phyloP scores from a whole-genome alignment of 1,140 invertebrate species.

The Piezodorus guildinii region DNA sequence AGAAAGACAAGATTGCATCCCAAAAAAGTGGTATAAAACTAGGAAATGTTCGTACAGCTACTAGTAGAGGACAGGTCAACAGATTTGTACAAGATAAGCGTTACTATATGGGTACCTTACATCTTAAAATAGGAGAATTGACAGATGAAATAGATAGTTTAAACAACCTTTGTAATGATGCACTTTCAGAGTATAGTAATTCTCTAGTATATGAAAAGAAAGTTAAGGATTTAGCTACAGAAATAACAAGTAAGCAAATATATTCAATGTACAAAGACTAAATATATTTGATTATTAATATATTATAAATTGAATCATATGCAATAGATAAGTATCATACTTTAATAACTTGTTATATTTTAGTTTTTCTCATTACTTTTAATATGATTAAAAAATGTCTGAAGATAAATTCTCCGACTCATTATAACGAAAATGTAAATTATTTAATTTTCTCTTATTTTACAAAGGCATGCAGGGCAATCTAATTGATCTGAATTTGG shows the following conservation, averaged over 20 bases:
- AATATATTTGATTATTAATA: too few species aligned
- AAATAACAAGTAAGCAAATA: slow-evolving; percentile 5
- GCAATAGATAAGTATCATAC: too few species aligned
- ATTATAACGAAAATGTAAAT: too few species aligned
- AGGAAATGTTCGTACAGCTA: neutral
- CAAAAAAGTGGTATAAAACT: neutral
- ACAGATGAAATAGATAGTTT: slow-evolving; percentile 10
- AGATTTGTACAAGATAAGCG: slow-evolving; percentile 2
- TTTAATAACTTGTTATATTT: too few species aligned
- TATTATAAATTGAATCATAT: too few species aligned
- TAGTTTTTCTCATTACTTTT: too few species aligned
- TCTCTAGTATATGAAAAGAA: slow-evolving; percentile 9
- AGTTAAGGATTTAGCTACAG: slow-evolving; percentile 2
- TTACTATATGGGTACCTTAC: slow-evolving; percentile 1
- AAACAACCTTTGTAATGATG: slow-evolving; percentile 1
- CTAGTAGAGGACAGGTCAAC: slow-evolving; percentile 5
- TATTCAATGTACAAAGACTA: neutral
- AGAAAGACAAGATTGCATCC: slow-evolving; percentile 6
- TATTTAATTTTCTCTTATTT: neutral
- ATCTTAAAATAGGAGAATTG: slow-evolving; percentile 7
- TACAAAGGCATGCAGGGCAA: neutral
- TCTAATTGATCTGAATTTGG: slow-evolving; percentile 3
- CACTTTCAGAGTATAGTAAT: slow-evolving; percentile 1
- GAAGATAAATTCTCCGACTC: too few species aligned
- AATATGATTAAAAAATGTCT: too few species aligned